Base-by-base conservation (phyloP, 2,797 vertebrate species). In the Danio jaintianensis region DNA sequence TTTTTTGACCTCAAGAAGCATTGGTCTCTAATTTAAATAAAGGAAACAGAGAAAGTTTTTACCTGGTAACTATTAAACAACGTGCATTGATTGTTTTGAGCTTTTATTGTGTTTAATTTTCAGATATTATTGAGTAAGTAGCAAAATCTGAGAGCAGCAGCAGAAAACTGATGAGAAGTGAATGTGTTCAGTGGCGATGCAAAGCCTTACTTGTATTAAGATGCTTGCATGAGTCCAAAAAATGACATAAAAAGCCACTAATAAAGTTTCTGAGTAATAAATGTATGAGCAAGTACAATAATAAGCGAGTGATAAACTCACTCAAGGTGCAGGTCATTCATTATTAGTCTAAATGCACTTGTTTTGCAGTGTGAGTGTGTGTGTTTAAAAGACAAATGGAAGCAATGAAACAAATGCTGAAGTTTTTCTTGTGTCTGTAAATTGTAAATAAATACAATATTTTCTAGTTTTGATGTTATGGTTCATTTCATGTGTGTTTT, bases 381-480 rank as follows among this genome's bases (percentile, higher is more conserved):
- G 53, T 55, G 50, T 53, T 29, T 7, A 29, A 52, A 40, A 0
- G 6, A 4, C 10, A 9, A 48, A n/a, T 71, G 8, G 29, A 64
- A 53, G 38, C 59, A 64, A 42, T 38, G 16, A 47, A 68, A 38
- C 7, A 50, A 68, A 78, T 78, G 45, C 66, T 52, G 50, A 67
- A 40, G 43, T 78, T 70, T 64, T 48, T 69, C 12, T 38, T 68
- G 40, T 64, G 61, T 77, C 67, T 70, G 64, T 59, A 69, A 47
- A 50, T 61, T 78, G 76, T 78, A 78, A 78, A 78, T 78, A 78
- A 78, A 78, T 43, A 18, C 22, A 16, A 9, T 42, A 15, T 50
- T 78, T 70, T 50, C 40, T 50, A 59, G 5, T 29, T 12, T 22
- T 64, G n/a, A 10, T 64, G n/a, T 29, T 6, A 13, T 50, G 7